Percentiles rank a stretch among this genome's conserved stretches.
Conservation (phyloP, 1,140 invertebrate species). For the Papilio helenus region DNA sequence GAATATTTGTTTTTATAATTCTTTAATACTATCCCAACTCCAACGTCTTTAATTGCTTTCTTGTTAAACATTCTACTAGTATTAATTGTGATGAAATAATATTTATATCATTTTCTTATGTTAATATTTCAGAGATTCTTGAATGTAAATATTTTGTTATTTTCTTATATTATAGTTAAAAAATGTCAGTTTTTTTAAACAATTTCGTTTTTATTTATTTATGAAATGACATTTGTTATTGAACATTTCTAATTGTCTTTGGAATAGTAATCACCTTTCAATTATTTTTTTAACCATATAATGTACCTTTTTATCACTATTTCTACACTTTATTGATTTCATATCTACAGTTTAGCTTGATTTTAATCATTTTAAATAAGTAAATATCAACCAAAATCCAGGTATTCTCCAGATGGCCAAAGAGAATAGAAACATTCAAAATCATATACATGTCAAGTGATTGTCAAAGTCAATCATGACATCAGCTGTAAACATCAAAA, state of each 20-base stretch:
- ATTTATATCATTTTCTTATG: neutral
- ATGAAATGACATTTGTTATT: neutral
- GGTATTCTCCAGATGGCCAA: too few species aligned
- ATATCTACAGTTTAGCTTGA: too few species aligned
- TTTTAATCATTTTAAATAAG: too few species aligned
- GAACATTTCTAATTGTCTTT: neutral
- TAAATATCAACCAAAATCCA: too few species aligned
- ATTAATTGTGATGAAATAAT: neutral
- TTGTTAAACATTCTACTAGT: constrained; percentile 1
- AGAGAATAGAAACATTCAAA: too few species aligned
- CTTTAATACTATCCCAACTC: constrained; percentile 10
- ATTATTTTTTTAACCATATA: too few species aligned
- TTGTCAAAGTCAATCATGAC: neutral
- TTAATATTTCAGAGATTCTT: neutral
- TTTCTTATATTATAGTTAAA: neutral
- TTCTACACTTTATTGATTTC: too few species aligned
- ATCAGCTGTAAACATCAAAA: neutral
- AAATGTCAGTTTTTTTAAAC: neutral
- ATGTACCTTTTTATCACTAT: too few species aligned
- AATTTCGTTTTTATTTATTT: neutral
- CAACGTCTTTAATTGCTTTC: neutral
- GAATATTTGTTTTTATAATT: constrained; percentile 30
- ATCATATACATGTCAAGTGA: neutral
- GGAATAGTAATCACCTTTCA: too few species aligned
- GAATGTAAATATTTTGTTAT: constrained; percentile 1